phyloP scores from a whole-genome alignment of 2,113 vertebrate genomes.

The Gorsachius goisagi region DNA sequence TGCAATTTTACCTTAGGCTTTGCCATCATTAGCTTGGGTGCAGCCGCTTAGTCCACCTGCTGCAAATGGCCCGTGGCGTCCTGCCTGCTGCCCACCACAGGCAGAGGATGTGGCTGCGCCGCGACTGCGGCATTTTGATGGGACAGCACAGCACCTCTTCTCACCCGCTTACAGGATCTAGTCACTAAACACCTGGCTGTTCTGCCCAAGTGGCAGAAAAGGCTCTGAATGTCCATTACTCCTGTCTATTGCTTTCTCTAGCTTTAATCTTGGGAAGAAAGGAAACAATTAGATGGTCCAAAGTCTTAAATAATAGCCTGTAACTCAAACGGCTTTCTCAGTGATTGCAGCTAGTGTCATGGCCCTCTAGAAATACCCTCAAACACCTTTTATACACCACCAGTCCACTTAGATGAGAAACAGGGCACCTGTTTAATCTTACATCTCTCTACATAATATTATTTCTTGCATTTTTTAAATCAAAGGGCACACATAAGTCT shows the following conservation, averaged over 20 bases:
- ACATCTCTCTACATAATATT: neutral
- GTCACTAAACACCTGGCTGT: neutral
- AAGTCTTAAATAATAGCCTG: neutral
- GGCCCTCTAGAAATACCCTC: neutral
- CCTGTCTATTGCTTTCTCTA: neutral
- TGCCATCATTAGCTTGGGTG: neutral
- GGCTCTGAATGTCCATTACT: neutral
- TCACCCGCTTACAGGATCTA: neutral
- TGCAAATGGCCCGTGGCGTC: neutral
- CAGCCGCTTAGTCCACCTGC: neutral
- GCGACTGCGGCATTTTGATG: neutral
- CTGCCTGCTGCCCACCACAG: neutral
- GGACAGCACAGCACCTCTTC: neutral
- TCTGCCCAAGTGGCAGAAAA: neutral
- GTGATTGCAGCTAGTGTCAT: neutral
- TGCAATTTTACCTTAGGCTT: neutral
- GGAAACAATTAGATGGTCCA: neutral
- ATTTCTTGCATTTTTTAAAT: neutral
- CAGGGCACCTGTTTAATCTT: neutral
- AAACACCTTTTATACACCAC: neutral
- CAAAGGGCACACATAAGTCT: neutral
- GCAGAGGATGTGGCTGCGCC: neutral
- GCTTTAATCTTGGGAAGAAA: conserved; percentile 14
- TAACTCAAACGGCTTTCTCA: neutral
- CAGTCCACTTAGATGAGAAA: neutral